Evolutionary conservation across 2,888 invertebrate species (phyloP).

Genomic region (Polia nebulosa): DNA sequence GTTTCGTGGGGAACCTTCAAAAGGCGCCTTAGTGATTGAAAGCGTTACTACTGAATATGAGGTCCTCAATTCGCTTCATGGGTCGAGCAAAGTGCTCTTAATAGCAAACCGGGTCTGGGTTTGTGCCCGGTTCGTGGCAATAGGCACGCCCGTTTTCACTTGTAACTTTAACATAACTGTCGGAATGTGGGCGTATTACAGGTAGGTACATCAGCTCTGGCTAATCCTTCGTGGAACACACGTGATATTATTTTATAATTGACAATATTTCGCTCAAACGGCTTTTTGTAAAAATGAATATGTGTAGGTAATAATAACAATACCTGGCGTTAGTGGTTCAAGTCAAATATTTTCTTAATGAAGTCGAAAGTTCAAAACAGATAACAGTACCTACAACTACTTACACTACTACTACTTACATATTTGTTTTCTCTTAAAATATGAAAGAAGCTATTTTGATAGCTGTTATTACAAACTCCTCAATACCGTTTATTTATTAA

Average conservation of each 20-base stretch:
- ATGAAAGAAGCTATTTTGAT: neutral
- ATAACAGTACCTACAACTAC: neutral
- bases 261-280: neutral
- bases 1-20: no score
- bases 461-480: neutral
- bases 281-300: neutral
- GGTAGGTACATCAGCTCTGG: neutral
- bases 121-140: neutral
- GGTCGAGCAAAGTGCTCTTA: neutral
- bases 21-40: no score
- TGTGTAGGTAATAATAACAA: neutral
- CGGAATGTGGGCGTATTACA: neutral
- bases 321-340: neutral
- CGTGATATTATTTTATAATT: neutral
- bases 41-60: neutral
- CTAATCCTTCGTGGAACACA: neutral
- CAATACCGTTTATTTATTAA: neutral
- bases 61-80: neutral
- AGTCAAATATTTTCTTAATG: neutral
- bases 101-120: neutral
- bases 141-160: neutral
- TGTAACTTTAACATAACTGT: neutral
- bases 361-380: slow-evolving; percentile 7
- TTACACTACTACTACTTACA: neutral
- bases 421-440: neutral